Percentiles rank a stretch among this genome's conserved stretches.
Evolutionary conservation across 2,888 invertebrate genomes (phyloP).

Genomic region (Geophilus truncorum): DNA sequence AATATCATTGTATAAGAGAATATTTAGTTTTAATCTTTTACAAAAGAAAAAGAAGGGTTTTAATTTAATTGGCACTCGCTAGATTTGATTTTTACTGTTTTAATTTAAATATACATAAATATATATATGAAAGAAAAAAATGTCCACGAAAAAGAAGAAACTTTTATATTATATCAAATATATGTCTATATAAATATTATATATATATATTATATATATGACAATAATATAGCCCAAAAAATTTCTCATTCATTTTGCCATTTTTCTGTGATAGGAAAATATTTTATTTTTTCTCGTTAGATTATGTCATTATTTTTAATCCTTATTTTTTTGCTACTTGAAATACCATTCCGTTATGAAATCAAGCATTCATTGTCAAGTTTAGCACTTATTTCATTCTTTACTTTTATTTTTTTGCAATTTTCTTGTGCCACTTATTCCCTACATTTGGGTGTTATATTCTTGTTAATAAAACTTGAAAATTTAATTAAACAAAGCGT

Average conservation of each 20-base stretch:
- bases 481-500: neutral
- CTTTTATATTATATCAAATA: conserved; percentile 16
- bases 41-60: neutral
- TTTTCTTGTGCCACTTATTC: neutral
- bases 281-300: neutral
- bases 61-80: neutral
- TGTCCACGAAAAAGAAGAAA: neutral
- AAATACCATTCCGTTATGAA: neutral
- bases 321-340: neutral
- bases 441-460: conserved; percentile 11
- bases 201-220: neutral
- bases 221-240: conserved; percentile 10
- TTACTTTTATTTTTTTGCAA: neutral
- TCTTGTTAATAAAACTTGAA: conserved; percentile 6
- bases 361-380: neutral
- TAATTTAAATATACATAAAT: neutral
- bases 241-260: neutral
- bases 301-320: neutral
- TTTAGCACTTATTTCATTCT: neutral
- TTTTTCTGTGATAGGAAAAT: conserved; percentile 10
- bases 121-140: neutral
- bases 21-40: too few relatives aligned
- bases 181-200: neutral
- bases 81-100: neutral
- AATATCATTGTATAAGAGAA: too few relatives aligned